Percentiles rank a stretch among this genome's conserved stretches.
Evolutionary conservation across 23 tunicate species (phyloP).

Genomic region (Halocynthia aurantium): DNA sequence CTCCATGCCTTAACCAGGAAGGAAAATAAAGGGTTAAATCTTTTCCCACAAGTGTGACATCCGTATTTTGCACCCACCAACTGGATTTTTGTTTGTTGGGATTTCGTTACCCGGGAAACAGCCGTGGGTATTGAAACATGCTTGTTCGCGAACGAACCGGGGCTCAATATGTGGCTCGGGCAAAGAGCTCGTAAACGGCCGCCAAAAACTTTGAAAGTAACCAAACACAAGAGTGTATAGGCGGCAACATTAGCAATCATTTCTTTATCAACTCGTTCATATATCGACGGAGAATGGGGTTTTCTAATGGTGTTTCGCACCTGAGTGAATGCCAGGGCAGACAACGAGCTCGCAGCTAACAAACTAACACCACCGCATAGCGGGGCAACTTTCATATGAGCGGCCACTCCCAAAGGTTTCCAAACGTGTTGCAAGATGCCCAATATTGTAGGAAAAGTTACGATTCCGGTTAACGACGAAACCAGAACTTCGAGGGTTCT

Average conservation of each 20-base stretch:
- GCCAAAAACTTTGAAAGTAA: slow-evolving; percentile 36
- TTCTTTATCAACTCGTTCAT: neutral
- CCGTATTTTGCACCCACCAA: slow-evolving; percentile 43
- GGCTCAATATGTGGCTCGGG: slow-evolving; percentile 72
- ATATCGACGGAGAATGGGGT: neutral
- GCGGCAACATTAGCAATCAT: neutral
- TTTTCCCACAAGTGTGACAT: slow-evolving; percentile 76
- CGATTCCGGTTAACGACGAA: slow-evolving; percentile 30
- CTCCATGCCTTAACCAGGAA: neutral
- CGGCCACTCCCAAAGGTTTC: slow-evolving; percentile 46
- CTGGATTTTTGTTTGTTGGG: slow-evolving; percentile 34
- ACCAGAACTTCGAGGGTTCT: neutral
- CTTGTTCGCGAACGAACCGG: slow-evolving; percentile 65
- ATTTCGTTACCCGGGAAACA: slow-evolving; percentile 15
- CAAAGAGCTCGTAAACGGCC: slow-evolving; percentile 29
- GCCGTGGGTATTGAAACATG: slow-evolving; percentile 18
- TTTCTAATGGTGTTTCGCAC: neutral
- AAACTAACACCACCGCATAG: slow-evolving; percentile 29
- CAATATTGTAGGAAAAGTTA: slow-evolving; percentile 46
- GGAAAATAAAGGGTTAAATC: slow-evolving; percentile 5
- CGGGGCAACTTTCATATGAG: slow-evolving; percentile 37
- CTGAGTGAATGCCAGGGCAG: neutral
- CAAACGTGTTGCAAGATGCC: slow-evolving; percentile 52
- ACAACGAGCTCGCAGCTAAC: slow-evolving; percentile 14
- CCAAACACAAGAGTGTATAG: slow-evolving; percentile 16